Base-by-base conservation (phyloP, 2,797 vertebrate species). In the Lepus oiostolus region DNA sequence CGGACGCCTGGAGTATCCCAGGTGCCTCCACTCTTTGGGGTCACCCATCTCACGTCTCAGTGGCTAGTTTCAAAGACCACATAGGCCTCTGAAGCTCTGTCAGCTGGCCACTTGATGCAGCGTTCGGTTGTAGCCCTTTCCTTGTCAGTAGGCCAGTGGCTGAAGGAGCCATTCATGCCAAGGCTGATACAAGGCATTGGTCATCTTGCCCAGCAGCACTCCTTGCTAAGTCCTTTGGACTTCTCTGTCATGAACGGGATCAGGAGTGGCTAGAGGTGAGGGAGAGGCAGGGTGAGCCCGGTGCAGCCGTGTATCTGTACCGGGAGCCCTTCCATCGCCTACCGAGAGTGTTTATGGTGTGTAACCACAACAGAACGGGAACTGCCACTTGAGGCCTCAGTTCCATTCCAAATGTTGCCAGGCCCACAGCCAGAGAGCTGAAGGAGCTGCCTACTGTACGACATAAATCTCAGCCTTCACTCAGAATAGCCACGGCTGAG, bases 321-420 rank as follows among this genome's bases (percentile, higher is more conserved):
- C 95, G 24, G 0, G 10, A 93, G 60, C 50, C 70, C 94, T 82
- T 83, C 89, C 74, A 85, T 60, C 7, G 87, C 84, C 50, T 52
- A 22, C 19, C 63, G 65, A 83, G 62, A 77, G 4, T 98, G 97
- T 98, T 98, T 97, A 85, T 95, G 79, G 38, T 65, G 0, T 0
- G 97, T 98, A 98, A 98, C 98, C 97, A 98, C 95, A 98, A 97
- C 97, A 98, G 79, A 94, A 28, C 0, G 0, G 81, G 68, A 85
- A 94, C 90, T 96, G 88, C 90, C 94, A 96, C 92, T 92, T 97
- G 63, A 90, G 90, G 89, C 76, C 95, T 70, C 67, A 85, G 90
- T 42, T 21, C n/a, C 5, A 0, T 96, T 96, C 86, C 91, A 97
- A 95, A 94, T 68, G 93, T 90, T 89, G 79, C 86, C 95, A 97